phyloP scores from a whole-genome alignment of 2,888 invertebrate genomes.

The Dicyrtomina minuta region DNA sequence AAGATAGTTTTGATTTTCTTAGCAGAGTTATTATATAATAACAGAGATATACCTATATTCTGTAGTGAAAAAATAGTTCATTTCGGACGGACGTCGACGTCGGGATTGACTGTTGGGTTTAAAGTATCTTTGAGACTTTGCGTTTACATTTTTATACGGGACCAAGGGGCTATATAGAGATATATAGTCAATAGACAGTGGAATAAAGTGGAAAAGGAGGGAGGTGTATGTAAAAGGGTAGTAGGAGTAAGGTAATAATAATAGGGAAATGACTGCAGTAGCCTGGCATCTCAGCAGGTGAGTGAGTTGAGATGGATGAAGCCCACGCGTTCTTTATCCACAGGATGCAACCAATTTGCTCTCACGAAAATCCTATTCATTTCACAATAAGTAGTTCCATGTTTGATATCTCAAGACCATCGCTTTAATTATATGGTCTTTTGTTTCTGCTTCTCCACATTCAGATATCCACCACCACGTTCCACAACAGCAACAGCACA shows the following conservation, averaged over 20 bases:
- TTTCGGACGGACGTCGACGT: too few species aligned
- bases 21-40: too few species aligned
- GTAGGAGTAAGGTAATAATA: conserved; percentile 18
- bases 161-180: too few species aligned
- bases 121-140: too few species aligned
- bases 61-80: too few species aligned
- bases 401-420: conserved; percentile 26
- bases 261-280: conserved; percentile 29
- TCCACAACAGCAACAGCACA: too few species aligned
- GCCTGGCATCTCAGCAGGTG: conserved; percentile 30
- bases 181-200: background rate
- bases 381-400: conserved; percentile 5
- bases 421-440: conserved; percentile 30
- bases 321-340: conserved; percentile 30
- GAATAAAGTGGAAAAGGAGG: too few species aligned
- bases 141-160: too few species aligned
- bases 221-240: background rate
- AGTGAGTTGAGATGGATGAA: conserved; percentile 27
- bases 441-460: conserved; percentile 8
- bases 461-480: too few species aligned
- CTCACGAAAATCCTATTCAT: conserved; percentile 28
- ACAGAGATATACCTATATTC: too few species aligned
- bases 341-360: conserved; percentile 35
- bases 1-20: too few species aligned
- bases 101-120: too few species aligned